Evolutionary conservation across 2,113 vertebrate genomes (phyloP), one percentile per base, ranked within the genome.

Genomic region (Tachuris rubrigastra): DNA sequence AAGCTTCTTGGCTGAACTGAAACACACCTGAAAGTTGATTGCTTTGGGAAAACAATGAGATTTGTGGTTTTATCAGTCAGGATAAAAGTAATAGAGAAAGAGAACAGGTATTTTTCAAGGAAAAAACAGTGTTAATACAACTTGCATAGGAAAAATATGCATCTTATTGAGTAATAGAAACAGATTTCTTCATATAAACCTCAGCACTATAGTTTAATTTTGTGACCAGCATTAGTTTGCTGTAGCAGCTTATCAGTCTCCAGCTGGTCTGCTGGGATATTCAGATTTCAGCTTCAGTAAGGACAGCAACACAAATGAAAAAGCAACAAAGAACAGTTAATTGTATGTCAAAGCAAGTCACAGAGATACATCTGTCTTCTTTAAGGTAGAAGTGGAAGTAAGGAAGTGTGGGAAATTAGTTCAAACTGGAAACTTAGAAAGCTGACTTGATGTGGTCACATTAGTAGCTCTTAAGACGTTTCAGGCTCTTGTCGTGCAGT

Each of bases 361-460:
- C 39, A 80, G 44, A 68, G 68, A 73, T 85, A n/a, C 44, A 89
- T 89, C 78, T 86, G 60, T 94, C 55, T 39, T 83, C 52, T 89
- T 91, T 89, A 89, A 83, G 33, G 53, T 37, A 76, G 44, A 33
- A 95, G 6, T 62, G 33, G 41, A 60, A 59, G 39, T 39, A 62
- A 95, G 65, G 47, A 95, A 89, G 12, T 59, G 24, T 60, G 15
- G 73, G 73, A 96, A 95, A 90, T 91, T 21, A 93, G 60, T 85
- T 96, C 79, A 95, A 63, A 76, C 78, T 91, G 53, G 73, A 87
- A 94, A 95, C 67, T 83, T 96, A 89, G 72, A 94, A 96, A 94
- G 19, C 35, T 90, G 87, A 62, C 58, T 52, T 95, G 93, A 94
- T 92, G 62, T 66, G 59, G 62, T 87, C 85, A 87, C 85, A 30